Conservation (phyloP, 1,140 invertebrate species). For the Bombus superbus region DNA sequence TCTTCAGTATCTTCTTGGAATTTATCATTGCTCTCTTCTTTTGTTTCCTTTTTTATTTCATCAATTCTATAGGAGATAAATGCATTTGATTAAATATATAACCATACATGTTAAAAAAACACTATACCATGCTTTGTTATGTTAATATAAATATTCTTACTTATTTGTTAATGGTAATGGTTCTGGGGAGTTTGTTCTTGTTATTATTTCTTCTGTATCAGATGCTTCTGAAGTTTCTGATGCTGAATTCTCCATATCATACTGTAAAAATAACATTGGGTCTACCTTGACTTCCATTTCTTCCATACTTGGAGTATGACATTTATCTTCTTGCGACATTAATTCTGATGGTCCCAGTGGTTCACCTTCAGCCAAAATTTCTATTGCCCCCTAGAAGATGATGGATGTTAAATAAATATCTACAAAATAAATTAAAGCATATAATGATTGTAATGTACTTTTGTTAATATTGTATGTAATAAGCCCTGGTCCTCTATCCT, state of each 20-base stretch:
- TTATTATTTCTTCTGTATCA: conserved; percentile 73
- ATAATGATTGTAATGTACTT: conserved; percentile 71
- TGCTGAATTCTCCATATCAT: conserved; percentile 77
- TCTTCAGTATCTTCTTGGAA: conserved; percentile 59
- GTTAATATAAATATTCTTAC: conserved; percentile 50
- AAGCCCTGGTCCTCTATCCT: conserved; percentile 79
- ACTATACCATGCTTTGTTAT: not conserved
- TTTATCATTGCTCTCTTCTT: conserved; percentile 60
- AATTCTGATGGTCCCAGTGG: conserved; percentile 65
- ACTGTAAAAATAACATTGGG: conserved; percentile 85
- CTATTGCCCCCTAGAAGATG: conserved; percentile 68
- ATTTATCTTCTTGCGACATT: conserved; percentile 67
- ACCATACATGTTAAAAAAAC: not conserved
- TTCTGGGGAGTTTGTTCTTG: conserved; percentile 56
- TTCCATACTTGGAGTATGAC: conserved; percentile 76
- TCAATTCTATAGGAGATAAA: conserved; percentile 16
- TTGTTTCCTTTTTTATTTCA: conserved; percentile 44
- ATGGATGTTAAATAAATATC: not conserved
- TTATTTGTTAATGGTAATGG: conserved; percentile 66
- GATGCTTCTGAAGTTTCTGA: conserved; percentile 76
- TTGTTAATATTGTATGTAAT: conserved; percentile 84
- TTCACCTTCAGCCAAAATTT: conserved; percentile 69
- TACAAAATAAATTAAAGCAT: not conserved
- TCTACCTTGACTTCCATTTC: conserved; percentile 86
- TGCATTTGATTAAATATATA: not conserved